Evolutionary conservation across 2,113 vertebrate genomes (phyloP), one percentile per base, ranked within the genome.

Genomic region (Sitta europaea): DNA sequence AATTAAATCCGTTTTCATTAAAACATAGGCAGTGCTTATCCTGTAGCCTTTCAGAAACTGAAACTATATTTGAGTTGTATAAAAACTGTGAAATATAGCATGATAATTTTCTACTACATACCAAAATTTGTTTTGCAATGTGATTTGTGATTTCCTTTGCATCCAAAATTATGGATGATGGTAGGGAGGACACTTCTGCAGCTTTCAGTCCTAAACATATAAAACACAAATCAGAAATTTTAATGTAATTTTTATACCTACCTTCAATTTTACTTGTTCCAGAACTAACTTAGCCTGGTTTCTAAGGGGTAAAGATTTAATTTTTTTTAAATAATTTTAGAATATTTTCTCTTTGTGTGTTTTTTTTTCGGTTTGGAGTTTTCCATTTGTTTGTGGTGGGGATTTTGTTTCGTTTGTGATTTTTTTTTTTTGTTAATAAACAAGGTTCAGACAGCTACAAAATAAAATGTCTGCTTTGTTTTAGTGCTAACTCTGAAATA

Each of bases 161-260:
- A 91, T 99, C 99, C 95, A 98, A 74, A 83, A 99, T 96, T 93
- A 99, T 67, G 11, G 96, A 96, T 35, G 96, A 81, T 54, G 99
- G 99, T 70, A 99, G 97, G 35, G 99, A 98, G 3, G 99, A 99
- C 73, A 98, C 98, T 92, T 99, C 99, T 92, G 99, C 99, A 92
- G 99, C 99, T 98, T 98, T 99, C 96, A 99, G 97, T 79, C 99
- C 99, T 99, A 88, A 92, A 94, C 54, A 89, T 24, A 91, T 27
- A 96, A 91, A 93, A 96, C 40, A 58, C 6, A 24, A 54, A 76
- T 15, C 29, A 92, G 17, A 27, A 62, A 36, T 45, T 21, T 16
- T 25, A 0, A 57, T 40, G n/a, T 28, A 3, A 21, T 53, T 78
- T 80, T 68, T 40, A 82, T 45, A 5, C 16, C 24, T 47, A 51